Percentiles rank a stretch among this genome's conserved stretches.
phyloP scores from a whole-genome alignment of 2,113 vertebrate species.

The Amphiprion percula region DNA sequence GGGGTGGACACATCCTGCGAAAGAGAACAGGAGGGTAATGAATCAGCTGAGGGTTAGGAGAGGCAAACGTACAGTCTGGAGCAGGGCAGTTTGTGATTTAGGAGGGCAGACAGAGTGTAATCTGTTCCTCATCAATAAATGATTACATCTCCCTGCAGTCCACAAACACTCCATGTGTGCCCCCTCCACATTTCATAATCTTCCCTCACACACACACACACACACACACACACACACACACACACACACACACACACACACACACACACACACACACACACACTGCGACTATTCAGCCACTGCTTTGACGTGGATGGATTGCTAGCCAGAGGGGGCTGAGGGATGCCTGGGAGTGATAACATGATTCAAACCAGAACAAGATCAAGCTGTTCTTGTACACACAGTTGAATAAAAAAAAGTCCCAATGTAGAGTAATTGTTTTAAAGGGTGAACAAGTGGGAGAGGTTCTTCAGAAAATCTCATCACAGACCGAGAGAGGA shows the following conservation, averaged over 20 bases:
- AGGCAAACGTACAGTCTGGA: constrained; percentile 46
- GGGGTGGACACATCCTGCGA: constrained; percentile 5
- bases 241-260: background rate
- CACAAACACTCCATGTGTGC: constrained; percentile 24
- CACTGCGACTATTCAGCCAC: background rate
- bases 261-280: background rate
- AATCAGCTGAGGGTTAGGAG: constrained; percentile 62
- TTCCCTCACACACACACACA: background rate
- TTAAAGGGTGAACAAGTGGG: background rate
- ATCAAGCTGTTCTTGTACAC: constrained; percentile 58
- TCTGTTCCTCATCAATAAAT: constrained; percentile 55
- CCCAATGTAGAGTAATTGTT: background rate
- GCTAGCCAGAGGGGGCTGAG: background rate
- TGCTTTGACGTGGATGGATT: constrained; percentile 40
- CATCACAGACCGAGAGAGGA: background rate
- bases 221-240: no score
- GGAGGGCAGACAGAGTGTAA: constrained; percentile 20
- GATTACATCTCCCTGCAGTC: constrained; percentile 35
- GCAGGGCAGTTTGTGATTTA: constrained; percentile 39
- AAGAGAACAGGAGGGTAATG: constrained; percentile 19
- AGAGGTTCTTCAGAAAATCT: background rate
- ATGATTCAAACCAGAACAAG: constrained; percentile 39
- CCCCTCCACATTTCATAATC: constrained; percentile 44
- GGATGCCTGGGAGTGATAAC: constrained; percentile 52
- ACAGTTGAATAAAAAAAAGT: background rate